Percentiles rank a stretch among this genome's conserved stretches.
Evolutionary conservation across 2,888 invertebrate genomes (phyloP).

Genomic region (Tupiocoris notatus): DNA sequence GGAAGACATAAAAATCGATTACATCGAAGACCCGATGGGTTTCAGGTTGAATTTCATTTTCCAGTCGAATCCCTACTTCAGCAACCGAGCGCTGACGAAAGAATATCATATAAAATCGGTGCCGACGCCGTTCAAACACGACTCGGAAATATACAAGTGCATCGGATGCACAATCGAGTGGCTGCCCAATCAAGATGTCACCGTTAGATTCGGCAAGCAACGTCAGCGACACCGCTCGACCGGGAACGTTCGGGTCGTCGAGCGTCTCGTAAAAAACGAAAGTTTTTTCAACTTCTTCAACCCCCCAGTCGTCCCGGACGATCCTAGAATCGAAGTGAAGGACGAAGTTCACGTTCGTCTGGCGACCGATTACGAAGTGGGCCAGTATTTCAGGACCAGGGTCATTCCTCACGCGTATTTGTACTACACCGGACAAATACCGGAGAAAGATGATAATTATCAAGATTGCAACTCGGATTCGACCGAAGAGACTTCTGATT

Average conservation of each 20-base stretch:
- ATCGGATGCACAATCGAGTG: constrained; percentile 79
- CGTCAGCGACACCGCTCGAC: constrained; percentile 98
- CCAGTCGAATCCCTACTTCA: constrained; percentile 85
- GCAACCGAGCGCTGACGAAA: constrained; percentile 82
- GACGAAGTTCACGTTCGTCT: constrained; percentile 84
- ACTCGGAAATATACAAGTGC: constrained; percentile 89
- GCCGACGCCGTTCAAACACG: constrained; percentile 81
- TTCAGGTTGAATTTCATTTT: constrained; percentile 88
- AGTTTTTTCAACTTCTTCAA: constrained; percentile 99
- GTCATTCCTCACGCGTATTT: constrained; percentile 75
- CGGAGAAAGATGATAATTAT: constrained; percentile 37
- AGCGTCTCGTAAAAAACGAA: constrained; percentile 91
- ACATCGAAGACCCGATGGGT: constrained; percentile 66
- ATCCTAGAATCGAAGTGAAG: constrained; percentile 78
- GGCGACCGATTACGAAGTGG: constrained; percentile 95
- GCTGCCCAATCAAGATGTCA: constrained; percentile 77
- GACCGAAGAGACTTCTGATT: constrained; percentile 26
- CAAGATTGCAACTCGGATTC: constrained; percentile 22
- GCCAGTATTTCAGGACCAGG: constrained; percentile 94
- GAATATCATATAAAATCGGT: constrained; percentile 86
- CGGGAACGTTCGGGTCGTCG: constrained; percentile 86
- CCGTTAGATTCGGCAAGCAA: constrained; percentile 93
- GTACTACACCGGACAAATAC: constrained; percentile 77
- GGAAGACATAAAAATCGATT: constrained; percentile 69
- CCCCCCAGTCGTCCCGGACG: constrained; percentile 83